These are phyloP conservation scores for Astropecten irregularis DNA, from an alignment of 53 echinoderm and acorn worm genomes.

Conservation along the genomic window DNA sequence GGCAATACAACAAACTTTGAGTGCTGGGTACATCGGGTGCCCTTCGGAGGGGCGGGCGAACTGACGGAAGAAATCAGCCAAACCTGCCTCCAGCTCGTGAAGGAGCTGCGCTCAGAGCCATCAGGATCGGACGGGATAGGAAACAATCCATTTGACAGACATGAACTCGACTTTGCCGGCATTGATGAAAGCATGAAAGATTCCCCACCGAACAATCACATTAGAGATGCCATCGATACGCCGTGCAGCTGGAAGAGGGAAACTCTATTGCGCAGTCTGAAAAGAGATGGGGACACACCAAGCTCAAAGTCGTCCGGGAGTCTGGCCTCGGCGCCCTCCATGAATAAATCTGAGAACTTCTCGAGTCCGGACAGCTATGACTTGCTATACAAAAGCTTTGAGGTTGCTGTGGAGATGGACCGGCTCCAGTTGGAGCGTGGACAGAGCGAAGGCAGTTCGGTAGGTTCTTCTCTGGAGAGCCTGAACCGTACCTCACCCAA, in stretches of 20 bases:
- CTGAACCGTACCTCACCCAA: constrained; percentile 83
- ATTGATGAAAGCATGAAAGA: background rate
- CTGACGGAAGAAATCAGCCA: constrained; percentile 35
- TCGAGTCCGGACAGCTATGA: constrained; percentile 97
- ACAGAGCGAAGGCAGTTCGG: constrained; percentile 43
- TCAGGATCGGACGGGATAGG: background rate
- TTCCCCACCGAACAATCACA: constrained; percentile 9
- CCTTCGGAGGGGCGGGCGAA: constrained; percentile 46
- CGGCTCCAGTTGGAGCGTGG: constrained; percentile 64
- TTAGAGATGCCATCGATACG: constrained; percentile 10
- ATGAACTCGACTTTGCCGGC: background rate
- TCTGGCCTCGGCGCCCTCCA: constrained; percentile 69
- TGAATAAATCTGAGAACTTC: constrained; percentile 67
- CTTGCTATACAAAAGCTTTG: constrained; percentile 95
- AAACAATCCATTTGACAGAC: background rate
- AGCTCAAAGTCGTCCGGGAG: constrained; percentile 67
- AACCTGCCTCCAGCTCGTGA: constrained; percentile 40
- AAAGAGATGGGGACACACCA: constrained; percentile 7
- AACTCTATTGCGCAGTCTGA: background rate
- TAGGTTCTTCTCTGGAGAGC: constrained; percentile 63
- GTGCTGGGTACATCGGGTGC: constrained; percentile 49
- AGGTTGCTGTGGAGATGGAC: constrained; percentile 82
- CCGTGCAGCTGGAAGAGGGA: constrained; percentile 41
- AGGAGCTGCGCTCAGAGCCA: constrained; percentile 43
- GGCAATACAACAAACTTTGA: constrained; percentile 50